Evolutionary conservation across 2,797 vertebrate genomes (phyloP).

Genomic region (Dermochelys coriacea): DNA sequence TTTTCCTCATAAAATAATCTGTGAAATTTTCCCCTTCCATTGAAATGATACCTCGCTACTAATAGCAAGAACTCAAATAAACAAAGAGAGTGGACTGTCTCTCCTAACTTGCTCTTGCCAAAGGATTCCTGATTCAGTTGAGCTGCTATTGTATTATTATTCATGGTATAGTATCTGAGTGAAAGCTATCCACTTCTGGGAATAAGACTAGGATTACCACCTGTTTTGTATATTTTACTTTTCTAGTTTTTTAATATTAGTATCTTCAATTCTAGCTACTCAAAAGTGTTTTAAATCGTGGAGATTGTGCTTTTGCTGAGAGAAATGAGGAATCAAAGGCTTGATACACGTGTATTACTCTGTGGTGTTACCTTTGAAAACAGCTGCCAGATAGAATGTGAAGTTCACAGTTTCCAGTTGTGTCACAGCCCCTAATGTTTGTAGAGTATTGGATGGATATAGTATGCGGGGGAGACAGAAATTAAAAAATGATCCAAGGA

Average conservation of each 20-base stretch:
- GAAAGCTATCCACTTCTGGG: background rate
- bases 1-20: background rate
- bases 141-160: background rate
- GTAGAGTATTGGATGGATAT: background rate
- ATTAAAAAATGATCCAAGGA: background rate
- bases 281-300: background rate
- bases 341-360: background rate
- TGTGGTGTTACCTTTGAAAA: background rate
- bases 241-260: background rate
- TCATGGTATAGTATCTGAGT: background rate
- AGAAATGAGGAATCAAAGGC: background rate
- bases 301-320: background rate
- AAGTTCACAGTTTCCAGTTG: background rate
- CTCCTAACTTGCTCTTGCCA: fast-evolving
- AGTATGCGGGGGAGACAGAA: fast-evolving
- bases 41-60: background rate
- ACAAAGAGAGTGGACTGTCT: background rate
- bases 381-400: fast-evolving
- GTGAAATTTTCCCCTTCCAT: background rate
- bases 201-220: background rate
- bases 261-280: background rate
- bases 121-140: background rate
- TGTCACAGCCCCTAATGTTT: background rate
- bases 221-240: background rate
- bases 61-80: background rate